phyloP scores from a whole-genome alignment of 2,113 vertebrate species.

The Pangasianodon hypophthalmus region DNA sequence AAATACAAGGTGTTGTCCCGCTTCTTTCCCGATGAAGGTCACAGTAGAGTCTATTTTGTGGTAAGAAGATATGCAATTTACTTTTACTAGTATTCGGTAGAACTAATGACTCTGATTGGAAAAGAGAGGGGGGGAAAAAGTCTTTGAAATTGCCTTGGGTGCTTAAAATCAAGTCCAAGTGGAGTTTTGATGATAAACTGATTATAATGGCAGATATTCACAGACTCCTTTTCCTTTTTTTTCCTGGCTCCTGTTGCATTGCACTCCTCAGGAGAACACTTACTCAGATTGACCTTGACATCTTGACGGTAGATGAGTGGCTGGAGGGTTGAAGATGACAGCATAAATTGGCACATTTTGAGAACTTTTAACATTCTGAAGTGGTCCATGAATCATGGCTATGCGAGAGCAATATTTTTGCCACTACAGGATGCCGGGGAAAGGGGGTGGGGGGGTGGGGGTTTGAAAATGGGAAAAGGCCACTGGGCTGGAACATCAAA shows the following conservation, averaged over 20 bases:
- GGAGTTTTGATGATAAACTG: background rate
- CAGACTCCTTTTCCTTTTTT: background rate
- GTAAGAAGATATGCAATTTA: background rate
- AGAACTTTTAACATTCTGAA: background rate
- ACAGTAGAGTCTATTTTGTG: background rate
- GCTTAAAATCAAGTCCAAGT: background rate
- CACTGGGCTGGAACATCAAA: slow-evolving; percentile 14
- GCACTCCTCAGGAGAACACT: background rate
- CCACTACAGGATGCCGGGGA: background rate
- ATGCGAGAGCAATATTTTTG: background rate
- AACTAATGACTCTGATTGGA: background rate
- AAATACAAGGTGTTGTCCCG: background rate
- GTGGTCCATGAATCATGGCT: background rate
- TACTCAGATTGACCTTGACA: background rate
- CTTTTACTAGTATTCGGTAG: background rate
- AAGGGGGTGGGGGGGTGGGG: background rate
- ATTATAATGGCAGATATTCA: background rate
- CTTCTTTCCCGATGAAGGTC: background rate
- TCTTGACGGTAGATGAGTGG: background rate
- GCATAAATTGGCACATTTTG: background rate
- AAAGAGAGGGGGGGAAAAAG: background rate
- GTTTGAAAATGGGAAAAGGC: background rate
- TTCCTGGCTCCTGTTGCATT: background rate
- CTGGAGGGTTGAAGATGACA: background rate
- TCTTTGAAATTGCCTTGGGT: background rate